These are phyloP conservation scores for Oopsacas minuta DNA, from an alignment of 37 sponge, comb jelly and placozoan species.

Conservation along the genomic window DNA sequence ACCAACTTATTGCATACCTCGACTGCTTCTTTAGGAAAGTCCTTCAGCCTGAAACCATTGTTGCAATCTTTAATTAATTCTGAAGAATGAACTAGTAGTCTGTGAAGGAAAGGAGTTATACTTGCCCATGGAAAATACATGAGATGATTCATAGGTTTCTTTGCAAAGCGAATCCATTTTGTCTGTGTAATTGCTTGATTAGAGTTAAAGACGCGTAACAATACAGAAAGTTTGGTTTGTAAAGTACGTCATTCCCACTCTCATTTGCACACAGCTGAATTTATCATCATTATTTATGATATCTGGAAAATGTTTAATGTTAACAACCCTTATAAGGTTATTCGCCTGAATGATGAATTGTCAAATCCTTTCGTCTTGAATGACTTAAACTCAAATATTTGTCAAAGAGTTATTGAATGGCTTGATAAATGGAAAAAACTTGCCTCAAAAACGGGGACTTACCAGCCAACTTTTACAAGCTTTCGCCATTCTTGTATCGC, in stretches of 20 bases:
- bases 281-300: background rate
- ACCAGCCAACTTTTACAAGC: background rate
- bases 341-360: background rate
- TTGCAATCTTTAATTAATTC: no score
- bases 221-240: no score
- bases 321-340: constrained; percentile 3
- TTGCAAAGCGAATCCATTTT: no score
- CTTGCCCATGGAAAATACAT: no score
- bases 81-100: no score
- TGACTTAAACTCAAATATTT: no score
- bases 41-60: constrained; percentile 13
- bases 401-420: constrained; percentile 14
- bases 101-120: no score
- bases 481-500: constrained; percentile 1
- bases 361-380: constrained; percentile 9
- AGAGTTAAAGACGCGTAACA: no score
- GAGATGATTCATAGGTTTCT: no score
- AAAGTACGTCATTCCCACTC: background rate
- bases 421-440: background rate
- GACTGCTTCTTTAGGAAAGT: background rate
- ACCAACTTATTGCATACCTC: no score
- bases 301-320: constrained; percentile 16
- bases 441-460: background rate
- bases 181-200: no score
- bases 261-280: constrained; percentile 4